A percentile compares a stretch with the other conserved stretches of the same genome.
Evolutionary conservation across 2,888 invertebrate genomes (phyloP).

Genomic region (Rhynchonema sp.): DNA sequence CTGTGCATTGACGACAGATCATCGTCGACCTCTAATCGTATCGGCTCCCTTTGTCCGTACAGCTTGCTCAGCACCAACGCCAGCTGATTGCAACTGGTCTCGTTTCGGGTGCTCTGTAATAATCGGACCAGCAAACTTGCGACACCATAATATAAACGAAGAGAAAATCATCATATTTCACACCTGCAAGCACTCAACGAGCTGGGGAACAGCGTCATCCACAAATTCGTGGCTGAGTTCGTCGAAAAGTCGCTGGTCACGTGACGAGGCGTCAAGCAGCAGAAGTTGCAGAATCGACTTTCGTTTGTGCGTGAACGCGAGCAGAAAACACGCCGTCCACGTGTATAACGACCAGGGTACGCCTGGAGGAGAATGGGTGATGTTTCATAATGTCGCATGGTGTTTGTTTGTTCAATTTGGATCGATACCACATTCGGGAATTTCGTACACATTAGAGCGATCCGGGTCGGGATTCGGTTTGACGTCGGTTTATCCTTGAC

Average conservation of each 20-base stretch:
- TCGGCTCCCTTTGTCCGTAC: too few relatives aligned
- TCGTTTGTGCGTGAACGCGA: not conserved
- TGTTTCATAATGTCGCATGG: not conserved
- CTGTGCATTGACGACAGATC: too few relatives aligned
- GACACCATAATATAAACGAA: too few relatives aligned
- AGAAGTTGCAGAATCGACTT: not conserved
- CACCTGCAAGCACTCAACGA: not conserved
- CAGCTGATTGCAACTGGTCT: not conserved
- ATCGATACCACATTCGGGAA: too few relatives aligned
- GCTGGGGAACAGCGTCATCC: conserved; percentile 10
- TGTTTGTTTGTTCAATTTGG: too few relatives aligned
- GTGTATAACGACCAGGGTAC: conserved; percentile 78
- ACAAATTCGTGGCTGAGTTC: conserved; percentile 8
- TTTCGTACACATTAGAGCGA: too few relatives aligned
- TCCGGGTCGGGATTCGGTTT: too few relatives aligned
- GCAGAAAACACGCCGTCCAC: conserved; percentile 47
- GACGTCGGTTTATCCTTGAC: too few relatives aligned
- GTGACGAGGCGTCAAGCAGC: not conserved
- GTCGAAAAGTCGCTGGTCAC: not conserved
- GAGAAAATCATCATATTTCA: too few relatives aligned
- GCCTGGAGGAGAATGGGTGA: conserved; percentile 28
- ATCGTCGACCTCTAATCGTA: too few relatives aligned
- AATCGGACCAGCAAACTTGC: too few relatives aligned
- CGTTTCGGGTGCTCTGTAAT: not conserved
- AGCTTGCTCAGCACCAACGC: not conserved